phyloP scores from a whole-genome alignment of 2,113 vertebrate species.

The Gopherus flavomarginatus region DNA sequence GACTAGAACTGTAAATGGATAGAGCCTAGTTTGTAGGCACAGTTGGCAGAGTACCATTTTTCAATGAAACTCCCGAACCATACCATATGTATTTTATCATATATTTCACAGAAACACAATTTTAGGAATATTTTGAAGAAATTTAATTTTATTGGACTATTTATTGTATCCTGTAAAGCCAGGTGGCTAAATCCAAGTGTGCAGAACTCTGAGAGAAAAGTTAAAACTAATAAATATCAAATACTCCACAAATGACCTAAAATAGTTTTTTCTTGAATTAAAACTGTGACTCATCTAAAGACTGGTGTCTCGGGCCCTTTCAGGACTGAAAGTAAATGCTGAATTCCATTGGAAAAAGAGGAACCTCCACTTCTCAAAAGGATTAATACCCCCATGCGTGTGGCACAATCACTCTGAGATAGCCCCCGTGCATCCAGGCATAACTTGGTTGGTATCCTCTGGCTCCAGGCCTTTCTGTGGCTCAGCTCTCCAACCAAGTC shows the following conservation, averaged over 20 bases:
- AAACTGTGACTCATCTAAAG: background rate
- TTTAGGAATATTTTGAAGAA: conserved; percentile 22
- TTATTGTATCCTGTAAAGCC: conserved; percentile 5
- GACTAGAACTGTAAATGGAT: conserved; percentile 7
- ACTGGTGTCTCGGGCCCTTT: background rate
- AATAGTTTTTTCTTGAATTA: background rate
- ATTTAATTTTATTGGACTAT: background rate
- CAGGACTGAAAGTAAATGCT: background rate
- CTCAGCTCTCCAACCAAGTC: background rate
- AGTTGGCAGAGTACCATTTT: conserved; percentile 5
- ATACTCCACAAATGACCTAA: background rate
- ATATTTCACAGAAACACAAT: background rate
- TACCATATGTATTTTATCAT: conserved; percentile 15
- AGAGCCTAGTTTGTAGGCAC: conserved; percentile 21
- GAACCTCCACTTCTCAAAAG: background rate
- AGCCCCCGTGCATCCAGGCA: background rate
- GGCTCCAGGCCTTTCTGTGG: background rate
- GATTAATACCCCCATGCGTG: background rate
- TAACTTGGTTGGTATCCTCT: background rate
- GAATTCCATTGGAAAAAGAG: background rate
- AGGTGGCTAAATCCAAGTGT: background rate
- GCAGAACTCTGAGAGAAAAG: background rate
- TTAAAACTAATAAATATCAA: background rate
- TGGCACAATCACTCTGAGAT: background rate
- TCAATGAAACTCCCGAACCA: conserved; percentile 24